A percentile compares a stretch with the other conserved stretches of the same genome.
Conservation (phyloP, 2,113 vertebrate genomes). For the Boulengerochromis microlepis region DNA sequence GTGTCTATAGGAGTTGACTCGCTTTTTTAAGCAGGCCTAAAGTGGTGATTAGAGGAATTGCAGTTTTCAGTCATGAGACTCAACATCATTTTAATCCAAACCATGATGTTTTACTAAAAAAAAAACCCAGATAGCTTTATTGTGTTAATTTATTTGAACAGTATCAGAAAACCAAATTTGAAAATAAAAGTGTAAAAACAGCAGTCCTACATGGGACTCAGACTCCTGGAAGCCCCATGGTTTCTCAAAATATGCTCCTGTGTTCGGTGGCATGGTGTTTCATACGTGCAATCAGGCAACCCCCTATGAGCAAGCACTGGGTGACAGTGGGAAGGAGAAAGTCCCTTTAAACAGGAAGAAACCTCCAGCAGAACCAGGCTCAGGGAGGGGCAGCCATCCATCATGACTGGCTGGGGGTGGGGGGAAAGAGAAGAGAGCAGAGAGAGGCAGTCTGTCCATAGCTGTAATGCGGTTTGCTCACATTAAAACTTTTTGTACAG, state of each 20-base stretch:
- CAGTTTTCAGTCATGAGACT: background rate
- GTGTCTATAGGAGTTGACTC: background rate
- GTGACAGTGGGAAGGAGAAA: background rate
- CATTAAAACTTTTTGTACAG: background rate
- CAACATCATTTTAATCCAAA: background rate
- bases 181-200: background rate
- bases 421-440: background rate
- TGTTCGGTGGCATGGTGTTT: background rate
- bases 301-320: background rate
- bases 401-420: background rate
- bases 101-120: background rate
- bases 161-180: background rate
- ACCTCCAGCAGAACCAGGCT: background rate
- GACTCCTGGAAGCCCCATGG: background rate
- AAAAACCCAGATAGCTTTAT: rapidly evolving
- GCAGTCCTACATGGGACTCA: background rate
- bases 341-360: background rate
- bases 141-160: background rate
- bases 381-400: background rate
- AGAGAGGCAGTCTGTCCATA: background rate
- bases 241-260: background rate
- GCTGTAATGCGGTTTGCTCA: background rate
- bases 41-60: background rate
- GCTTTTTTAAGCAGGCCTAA: background rate
- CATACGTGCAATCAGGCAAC: background rate